A percentile compares a stretch with the other conserved stretches of the same genome.
Evolutionary conservation across 2,888 invertebrate species (phyloP).

Genomic region (Sinhomidia bicolor): DNA sequence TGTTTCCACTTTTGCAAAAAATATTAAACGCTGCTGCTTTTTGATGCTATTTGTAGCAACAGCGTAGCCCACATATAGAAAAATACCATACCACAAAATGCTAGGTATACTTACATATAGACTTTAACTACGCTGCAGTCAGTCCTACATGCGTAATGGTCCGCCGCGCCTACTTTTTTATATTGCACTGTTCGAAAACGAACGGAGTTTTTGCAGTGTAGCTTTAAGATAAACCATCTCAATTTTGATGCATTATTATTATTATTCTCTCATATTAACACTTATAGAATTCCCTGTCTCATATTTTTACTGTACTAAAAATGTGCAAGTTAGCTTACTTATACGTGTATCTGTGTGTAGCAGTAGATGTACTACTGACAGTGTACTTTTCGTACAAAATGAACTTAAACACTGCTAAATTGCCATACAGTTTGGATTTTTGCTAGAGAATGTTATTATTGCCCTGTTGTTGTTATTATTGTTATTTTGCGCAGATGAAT

Average conservation of each 20-base stretch:
- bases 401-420: neutral
- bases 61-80: slow-evolving; percentile 34
- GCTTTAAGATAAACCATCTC: neutral
- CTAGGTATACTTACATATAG: no score
- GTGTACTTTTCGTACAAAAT: neutral
- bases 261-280: no score
- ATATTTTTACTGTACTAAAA: no score
- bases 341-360: no score
- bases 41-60: neutral
- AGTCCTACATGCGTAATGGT: slow-evolving; percentile 64
- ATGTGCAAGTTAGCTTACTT: no score
- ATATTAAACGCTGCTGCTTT: neutral
- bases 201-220: neutral
- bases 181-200: neutral
- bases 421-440: no score
- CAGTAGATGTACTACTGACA: neutral
- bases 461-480: neutral
- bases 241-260: neutral
- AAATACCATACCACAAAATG: no score
- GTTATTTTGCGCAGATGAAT: neutral
- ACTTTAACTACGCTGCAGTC: no score
- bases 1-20: slow-evolving; percentile 5
- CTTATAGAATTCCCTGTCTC: no score
- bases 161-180: slow-evolving; percentile 23
- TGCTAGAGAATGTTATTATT: neutral